Conservation (phyloP, 2,888 invertebrate species). For the Drosophila trichaetosa region DNA sequence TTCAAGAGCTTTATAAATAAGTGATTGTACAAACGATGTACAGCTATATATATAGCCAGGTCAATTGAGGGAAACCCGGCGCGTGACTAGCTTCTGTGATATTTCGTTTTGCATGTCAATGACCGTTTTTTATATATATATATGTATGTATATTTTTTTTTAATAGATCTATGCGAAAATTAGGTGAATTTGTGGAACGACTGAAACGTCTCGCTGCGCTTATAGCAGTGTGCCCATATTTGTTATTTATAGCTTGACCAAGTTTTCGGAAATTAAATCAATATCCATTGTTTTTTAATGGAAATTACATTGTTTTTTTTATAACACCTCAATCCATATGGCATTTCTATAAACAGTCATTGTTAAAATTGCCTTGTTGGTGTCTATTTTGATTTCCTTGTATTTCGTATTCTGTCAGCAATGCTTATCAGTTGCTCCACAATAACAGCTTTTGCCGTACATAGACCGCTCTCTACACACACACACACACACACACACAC, state of each 20-base stretch:
- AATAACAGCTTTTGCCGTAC: conserved; percentile 44
- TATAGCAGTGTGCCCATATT: not conserved
- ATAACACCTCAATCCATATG: not conserved
- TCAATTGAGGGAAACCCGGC: conserved; percentile 55
- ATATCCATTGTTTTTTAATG: not conserved
- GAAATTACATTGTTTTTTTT: not conserved
- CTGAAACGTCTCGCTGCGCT: not conserved
- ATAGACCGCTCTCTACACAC: conserved; percentile 23
- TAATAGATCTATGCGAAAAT: conserved; percentile 38
- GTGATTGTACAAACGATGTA: not conserved
- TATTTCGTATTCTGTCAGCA: not conserved
- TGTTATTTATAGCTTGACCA: not conserved
- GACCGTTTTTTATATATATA: conserved; percentile 48
- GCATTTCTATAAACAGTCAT: not conserved
- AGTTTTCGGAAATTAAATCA: not conserved
- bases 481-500: not conserved
- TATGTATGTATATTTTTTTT: not conserved
- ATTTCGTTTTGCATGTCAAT: conserved; percentile 55
- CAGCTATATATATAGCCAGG: conserved; percentile 11
- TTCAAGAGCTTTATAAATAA: conserved; percentile 32
- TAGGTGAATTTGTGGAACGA: conserved; percentile 22
- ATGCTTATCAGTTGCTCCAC: conserved; percentile 45
- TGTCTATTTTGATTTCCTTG: conserved; percentile 4
- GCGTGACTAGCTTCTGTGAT: conserved; percentile 66
- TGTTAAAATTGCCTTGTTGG: not conserved